Evolutionary conservation across 2,888 invertebrate species (phyloP), one percentile per base, ranked within the genome.

Genomic region (Dione juno): DNA sequence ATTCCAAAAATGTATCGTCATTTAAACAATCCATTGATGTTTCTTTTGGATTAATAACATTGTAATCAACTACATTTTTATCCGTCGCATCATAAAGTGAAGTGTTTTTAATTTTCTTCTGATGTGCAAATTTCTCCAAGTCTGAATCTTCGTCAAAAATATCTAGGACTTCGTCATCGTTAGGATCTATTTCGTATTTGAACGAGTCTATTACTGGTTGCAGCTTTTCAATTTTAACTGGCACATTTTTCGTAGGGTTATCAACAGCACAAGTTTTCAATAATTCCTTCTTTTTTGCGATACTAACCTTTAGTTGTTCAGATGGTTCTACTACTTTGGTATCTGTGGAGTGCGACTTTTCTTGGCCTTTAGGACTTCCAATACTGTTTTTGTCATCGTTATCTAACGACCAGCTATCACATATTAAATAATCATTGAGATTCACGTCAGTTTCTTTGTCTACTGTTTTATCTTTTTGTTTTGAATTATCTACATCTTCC

Each of bases 361-460:
- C 84, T 5, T 82, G 83, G 0, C 76, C 64, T 75, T 82, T 84
- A 0, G 90, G 91, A 66, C 89, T 90, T 0, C 80, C 76, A 48
- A 77, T 81, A 45, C 77, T 81, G 8, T 78, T 82, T 78, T 87
- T 91, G 3, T 91, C 90, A 13, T 92, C 93, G 59, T 88, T 90
- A 40, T 93, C 93, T 16, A 90, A 76, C 5, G 93, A 93, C 93
- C 93, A 93, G 76, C 93, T 93, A 67, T 93, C 93, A 72, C 93
- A 93, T 14, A 93, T 85, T 53, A 93, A 81, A 73, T 88, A 93
- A 77, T 93, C 93, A 71, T 82, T 88, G 14, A 93, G 81, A 78
- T 90, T 85, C 0, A 91, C 87, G 65, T 90, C 84, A 13, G 91
- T 81, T 77, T 91, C 93, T 68, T 79, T 82, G 5, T 77, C 78